Base-by-base conservation (phyloP, 2,888 invertebrate species). In the Hyposoter didymator region DNA sequence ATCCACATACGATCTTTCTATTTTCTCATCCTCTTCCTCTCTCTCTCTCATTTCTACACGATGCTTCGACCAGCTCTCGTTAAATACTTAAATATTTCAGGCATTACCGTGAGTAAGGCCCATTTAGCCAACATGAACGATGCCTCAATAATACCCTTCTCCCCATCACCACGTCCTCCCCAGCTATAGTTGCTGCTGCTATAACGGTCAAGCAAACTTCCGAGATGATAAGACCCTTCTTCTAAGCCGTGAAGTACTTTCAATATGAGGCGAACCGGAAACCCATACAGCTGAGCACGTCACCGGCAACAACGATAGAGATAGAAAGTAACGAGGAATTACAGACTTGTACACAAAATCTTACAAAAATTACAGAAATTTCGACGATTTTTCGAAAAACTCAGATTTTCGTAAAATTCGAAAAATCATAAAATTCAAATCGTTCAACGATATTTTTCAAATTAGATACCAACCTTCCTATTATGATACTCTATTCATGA, bases 61-160 rank as follows among this genome's bases (percentile, higher is more conserved):
- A 2, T 52, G 52, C 70, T 52, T 19, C 22, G 47, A 74, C 55
- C 55, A 55, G 8, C 55, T 59, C 67, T 85, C 83, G 83, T 85
- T 85, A 85, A 76, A 79, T 85, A 79, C 82, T 85, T 79, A 80
- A 74, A 85, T 80, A 83, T 85, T 85, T 85, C 76, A 85, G 59
- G 76, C 80, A 49, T 78, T 76, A 72, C 52, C n/a, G 66, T 14
- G 49, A 52, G 80, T 47, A 52, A n/a, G 32, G 47, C 82, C 70
- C 80, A 80, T 80, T 76, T 80, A 66, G 32, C 59, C 67, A 39
- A 14, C 52, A 73, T 64, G 66, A 74, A 49, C 64, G 73, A 76
- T 76, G 76, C 59, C 39, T 70, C 59, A 66, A 73, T 35, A 69
- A 67, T 72, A 45, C 52, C 22, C 8, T 64, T 52, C n/a, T 45